Evolutionary conservation across 2,113 vertebrate genomes (phyloP).

Genomic region (Telmatochromis sp.): DNA sequence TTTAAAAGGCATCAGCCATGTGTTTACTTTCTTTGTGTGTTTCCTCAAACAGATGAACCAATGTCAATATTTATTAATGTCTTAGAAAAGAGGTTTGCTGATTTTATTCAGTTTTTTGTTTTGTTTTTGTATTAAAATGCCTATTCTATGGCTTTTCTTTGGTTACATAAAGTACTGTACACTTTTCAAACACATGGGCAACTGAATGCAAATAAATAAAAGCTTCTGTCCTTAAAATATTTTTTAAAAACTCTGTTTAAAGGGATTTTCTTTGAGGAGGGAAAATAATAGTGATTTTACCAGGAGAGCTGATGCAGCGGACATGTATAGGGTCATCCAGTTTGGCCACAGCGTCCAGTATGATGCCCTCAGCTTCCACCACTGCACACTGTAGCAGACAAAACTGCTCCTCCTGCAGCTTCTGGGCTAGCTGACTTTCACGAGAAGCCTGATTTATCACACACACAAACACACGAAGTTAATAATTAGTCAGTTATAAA

Average conservation of each 20-base stretch:
- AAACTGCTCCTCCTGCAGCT: slow-evolving; percentile 72
- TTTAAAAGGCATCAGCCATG: not conserved
- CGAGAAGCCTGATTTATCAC: slow-evolving; percentile 23
- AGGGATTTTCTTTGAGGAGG: not conserved
- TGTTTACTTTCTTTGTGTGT: not conserved
- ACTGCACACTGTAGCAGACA: slow-evolving; percentile 70
- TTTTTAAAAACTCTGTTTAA: not conserved
- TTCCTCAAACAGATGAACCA: not conserved
- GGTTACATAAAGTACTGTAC: not conserved
- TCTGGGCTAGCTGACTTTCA: slow-evolving; percentile 52
- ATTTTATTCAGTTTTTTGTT: not conserved
- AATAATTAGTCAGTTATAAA: not conserved
- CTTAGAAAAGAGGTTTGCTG: not conserved
- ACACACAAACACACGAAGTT: not conserved
- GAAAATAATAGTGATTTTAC: slow-evolving; percentile 42
- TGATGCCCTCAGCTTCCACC: slow-evolving; percentile 76
- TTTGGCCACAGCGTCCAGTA: slow-evolving; percentile 79
- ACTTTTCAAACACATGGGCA: not conserved
- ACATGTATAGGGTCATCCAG: slow-evolving; percentile 83
- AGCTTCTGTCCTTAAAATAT: not conserved
- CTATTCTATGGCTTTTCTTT: not conserved
- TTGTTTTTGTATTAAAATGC: not conserved
- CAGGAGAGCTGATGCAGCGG: slow-evolving; percentile 80
- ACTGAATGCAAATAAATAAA: not conserved
- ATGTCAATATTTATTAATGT: not conserved